phyloP scores from a whole-genome alignment of 1,140 invertebrate genomes.

The Drosophila baimaii region DNA sequence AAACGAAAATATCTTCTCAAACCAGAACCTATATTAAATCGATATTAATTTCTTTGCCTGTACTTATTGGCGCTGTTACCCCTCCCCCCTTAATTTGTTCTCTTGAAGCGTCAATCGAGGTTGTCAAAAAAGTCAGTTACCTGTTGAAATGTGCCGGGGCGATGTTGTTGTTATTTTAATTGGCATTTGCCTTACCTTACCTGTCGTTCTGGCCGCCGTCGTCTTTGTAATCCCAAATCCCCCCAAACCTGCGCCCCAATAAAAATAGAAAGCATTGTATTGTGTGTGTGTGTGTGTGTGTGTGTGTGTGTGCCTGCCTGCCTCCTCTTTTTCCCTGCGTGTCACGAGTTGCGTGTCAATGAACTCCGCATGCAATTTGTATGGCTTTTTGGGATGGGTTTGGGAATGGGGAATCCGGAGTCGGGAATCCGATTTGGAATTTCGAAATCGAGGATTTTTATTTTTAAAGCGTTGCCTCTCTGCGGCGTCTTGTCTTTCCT shows the following conservation, averaged over 20 bases:
- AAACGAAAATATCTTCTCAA: not conserved
- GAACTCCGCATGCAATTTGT: conserved; percentile 78
- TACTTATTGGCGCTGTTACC: conserved; percentile 6
- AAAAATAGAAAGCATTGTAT: conserved; percentile 61
- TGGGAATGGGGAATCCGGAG: not conserved
- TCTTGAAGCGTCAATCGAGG: conserved; percentile 36
- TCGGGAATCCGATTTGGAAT: conserved; percentile 40
- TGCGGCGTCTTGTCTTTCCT: conserved; percentile 44
- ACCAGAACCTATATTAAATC: conserved; percentile 24
- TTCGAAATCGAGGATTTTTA: conserved; percentile 58
- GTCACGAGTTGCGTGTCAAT: conserved; percentile 71
- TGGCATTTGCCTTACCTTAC: conserved; percentile 70
- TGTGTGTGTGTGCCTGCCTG: not conserved
- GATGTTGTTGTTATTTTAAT: conserved; percentile 69
- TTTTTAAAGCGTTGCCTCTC: conserved; percentile 62
- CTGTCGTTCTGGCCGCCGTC: conserved; percentile 35
- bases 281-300: conserved; percentile 5
- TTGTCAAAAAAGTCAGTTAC: conserved; percentile 67
- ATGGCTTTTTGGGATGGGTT: conserved; percentile 54
- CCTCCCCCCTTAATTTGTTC: conserved; percentile 3
- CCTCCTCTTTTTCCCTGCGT: conserved; percentile 7
- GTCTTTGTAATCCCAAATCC: conserved; percentile 37
- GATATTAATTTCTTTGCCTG: conserved; percentile 24
- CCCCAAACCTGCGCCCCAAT: conserved; percentile 42
- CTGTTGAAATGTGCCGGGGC: conserved; percentile 67